These are phyloP conservation scores for Pao palembangensis DNA, from an alignment of 2,113 vertebrate species.

Conservation along the genomic window DNA sequence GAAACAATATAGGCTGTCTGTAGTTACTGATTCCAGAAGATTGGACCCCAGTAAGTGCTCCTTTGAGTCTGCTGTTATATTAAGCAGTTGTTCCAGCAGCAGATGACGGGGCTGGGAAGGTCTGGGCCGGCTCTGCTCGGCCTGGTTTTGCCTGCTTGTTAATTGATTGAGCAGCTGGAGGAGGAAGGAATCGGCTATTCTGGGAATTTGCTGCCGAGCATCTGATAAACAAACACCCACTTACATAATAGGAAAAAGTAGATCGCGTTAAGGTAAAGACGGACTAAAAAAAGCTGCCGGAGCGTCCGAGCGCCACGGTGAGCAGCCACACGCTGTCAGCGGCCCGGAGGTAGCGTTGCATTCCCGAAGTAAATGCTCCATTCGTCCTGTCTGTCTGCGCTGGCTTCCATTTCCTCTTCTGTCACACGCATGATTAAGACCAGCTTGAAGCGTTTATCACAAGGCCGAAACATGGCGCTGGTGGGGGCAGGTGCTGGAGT, in stretches of 20 bases:
- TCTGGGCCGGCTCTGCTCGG: slow-evolving; percentile 81
- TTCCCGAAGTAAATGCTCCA: slow-evolving; percentile 53
- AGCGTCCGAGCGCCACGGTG: slow-evolving; percentile 42
- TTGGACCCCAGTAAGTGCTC: slow-evolving; percentile 77
- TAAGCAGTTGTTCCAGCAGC: slow-evolving; percentile 86
- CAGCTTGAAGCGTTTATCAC: slow-evolving; percentile 66
- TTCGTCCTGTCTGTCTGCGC: slow-evolving; percentile 55
- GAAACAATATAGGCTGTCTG: slow-evolving; percentile 75
- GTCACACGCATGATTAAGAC: slow-evolving; percentile 72
- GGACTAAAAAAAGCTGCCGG: not conserved
- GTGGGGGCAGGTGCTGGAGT: slow-evolving; percentile 4
- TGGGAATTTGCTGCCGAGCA: slow-evolving; percentile 34
- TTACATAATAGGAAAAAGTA: slow-evolving; percentile 9
- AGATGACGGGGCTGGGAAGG: slow-evolving; percentile 83
- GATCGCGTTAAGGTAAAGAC: not conserved
- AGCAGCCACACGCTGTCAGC: slow-evolving; percentile 43
- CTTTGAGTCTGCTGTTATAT: slow-evolving; percentile 83
- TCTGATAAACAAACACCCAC: slow-evolving; percentile 33
- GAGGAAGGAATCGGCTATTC: slow-evolving; percentile 40
- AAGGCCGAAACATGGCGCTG: slow-evolving; percentile 16
- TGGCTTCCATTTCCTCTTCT: slow-evolving; percentile 62
- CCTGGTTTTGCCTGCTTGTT: slow-evolving; percentile 81
- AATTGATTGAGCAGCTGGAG: slow-evolving; percentile 83
- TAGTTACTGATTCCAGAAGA: slow-evolving; percentile 83
- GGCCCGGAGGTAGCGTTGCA: slow-evolving; percentile 12